These are phyloP conservation scores for Peucedramus taeniatus DNA, from an alignment of 2,113 vertebrate genomes.

Conservation along the genomic window DNA sequence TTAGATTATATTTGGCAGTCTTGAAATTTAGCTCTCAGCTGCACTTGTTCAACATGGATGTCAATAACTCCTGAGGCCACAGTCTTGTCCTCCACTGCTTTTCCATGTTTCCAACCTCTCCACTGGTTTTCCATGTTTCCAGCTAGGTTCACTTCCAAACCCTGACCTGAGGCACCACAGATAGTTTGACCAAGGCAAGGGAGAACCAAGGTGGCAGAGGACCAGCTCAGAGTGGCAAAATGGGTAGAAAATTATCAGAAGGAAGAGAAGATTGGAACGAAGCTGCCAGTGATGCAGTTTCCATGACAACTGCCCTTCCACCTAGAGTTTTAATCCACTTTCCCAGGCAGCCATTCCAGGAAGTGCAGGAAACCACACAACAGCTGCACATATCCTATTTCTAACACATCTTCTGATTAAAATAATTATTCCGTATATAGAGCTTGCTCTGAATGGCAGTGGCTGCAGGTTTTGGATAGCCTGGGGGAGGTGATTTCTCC, in stretches of 20 bases:
- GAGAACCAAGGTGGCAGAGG: neutral
- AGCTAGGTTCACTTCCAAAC: neutral
- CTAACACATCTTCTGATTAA: constrained; percentile 32
- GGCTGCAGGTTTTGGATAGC: constrained; percentile 14
- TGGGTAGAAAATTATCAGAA: neutral
- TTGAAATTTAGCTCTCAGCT: neutral
- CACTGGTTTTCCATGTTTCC: neutral
- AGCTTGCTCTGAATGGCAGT: neutral
- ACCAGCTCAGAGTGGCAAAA: neutral
- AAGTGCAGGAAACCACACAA: constrained; percentile 20
- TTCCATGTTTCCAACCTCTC: neutral
- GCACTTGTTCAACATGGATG: accelerated
- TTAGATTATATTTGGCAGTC: neutral
- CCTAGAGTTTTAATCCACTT: constrained; percentile 27
- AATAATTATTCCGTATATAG: constrained; percentile 25
- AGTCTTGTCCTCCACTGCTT: neutral
- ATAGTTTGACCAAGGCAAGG: neutral
- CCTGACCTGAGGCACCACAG: accelerated
- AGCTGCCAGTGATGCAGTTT: constrained; percentile 17
- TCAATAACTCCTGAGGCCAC: neutral
- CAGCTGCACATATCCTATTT: constrained; percentile 48
- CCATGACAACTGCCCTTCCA: constrained; percentile 51
- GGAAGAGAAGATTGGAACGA: constrained; percentile 2
- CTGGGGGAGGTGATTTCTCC: neutral
- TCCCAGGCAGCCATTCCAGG: constrained; percentile 36